These are phyloP conservation scores for Antennarius maculatus DNA, from an alignment of 2,797 vertebrate genomes.

Conservation along the genomic window DNA sequence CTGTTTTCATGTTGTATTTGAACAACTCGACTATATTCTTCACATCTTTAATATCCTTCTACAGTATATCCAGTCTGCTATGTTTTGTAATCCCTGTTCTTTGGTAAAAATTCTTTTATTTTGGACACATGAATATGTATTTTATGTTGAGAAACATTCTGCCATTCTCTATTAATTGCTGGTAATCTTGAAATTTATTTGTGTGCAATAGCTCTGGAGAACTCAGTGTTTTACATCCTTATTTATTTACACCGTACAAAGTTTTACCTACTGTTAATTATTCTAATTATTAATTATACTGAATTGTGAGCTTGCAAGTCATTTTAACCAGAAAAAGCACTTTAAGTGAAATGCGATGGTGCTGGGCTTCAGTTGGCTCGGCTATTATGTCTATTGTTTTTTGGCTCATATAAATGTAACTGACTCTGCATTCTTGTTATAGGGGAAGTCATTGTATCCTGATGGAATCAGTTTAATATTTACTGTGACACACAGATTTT, in stretches of 20 bases:
- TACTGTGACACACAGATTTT: too few relatives aligned
- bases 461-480: too few relatives aligned
- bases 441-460: too few relatives aligned
- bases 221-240: conserved; percentile 36
- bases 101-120: conserved; percentile 30
- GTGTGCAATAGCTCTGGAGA: conserved; percentile 56
- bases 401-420: background rate
- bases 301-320: conserved; percentile 42
- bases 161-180: conserved; percentile 31
- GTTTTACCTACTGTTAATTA: conserved; percentile 39
- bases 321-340: conserved; percentile 67
- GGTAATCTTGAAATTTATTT: conserved; percentile 36
- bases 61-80: background rate
- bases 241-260: conserved; percentile 54
- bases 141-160: conserved; percentile 16
- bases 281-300: conserved; percentile 36
- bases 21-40: background rate
- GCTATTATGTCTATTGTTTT: background rate
- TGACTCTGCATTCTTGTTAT: conserved; percentile 23
- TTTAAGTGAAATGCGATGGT: conserved; percentile 49
- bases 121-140: conserved; percentile 46
- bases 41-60: conserved; percentile 3
- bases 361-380: conserved; percentile 6
- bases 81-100: background rate
- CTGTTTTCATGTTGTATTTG: conserved; percentile 5